These are phyloP conservation scores for Acanthacorydalis orientalis DNA, from an alignment of 2,888 invertebrate species.

Conservation along the genomic window DNA sequence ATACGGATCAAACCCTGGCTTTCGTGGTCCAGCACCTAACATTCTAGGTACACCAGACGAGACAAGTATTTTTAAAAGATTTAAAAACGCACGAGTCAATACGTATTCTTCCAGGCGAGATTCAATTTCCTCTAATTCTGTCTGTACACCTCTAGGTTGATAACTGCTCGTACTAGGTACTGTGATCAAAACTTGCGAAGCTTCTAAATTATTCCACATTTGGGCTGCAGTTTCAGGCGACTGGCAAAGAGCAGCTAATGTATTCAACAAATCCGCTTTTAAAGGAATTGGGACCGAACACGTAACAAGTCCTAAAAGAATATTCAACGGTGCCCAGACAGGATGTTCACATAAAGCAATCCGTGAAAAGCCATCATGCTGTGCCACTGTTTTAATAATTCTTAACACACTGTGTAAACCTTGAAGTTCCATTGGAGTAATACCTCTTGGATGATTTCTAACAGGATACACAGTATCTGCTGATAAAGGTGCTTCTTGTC, in stretches of 20 bases:
- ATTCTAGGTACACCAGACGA: constrained; percentile 52
- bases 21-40: constrained; percentile 64
- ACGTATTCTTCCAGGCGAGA: constrained; percentile 81
- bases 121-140: constrained; percentile 85
- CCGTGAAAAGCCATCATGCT: constrained; percentile 63
- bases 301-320: constrained; percentile 64
- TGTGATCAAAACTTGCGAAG: constrained; percentile 60
- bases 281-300: constrained; percentile 74
- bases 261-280: constrained; percentile 67
- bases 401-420: constrained; percentile 69
- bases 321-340: constrained; percentile 69
- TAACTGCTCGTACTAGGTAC: constrained; percentile 43
- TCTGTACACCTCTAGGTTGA: constrained; percentile 50
- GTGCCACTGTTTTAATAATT: constrained; percentile 61
- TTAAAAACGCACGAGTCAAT: constrained; percentile 64
- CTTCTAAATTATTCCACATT: constrained; percentile 76
- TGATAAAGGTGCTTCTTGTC: constrained; percentile 48
- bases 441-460: constrained; percentile 38
- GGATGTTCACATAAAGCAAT: constrained; percentile 74
- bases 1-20: constrained; percentile 81
- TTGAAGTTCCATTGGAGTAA: constrained; percentile 67
- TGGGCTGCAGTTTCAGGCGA: constrained; percentile 59
- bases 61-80: constrained; percentile 56
- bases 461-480: constrained; percentile 47
- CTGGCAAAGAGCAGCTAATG: constrained; percentile 64